Evolutionary conservation across 2,113 vertebrate species (phyloP).

Genomic region (Hippolais icterina): DNA sequence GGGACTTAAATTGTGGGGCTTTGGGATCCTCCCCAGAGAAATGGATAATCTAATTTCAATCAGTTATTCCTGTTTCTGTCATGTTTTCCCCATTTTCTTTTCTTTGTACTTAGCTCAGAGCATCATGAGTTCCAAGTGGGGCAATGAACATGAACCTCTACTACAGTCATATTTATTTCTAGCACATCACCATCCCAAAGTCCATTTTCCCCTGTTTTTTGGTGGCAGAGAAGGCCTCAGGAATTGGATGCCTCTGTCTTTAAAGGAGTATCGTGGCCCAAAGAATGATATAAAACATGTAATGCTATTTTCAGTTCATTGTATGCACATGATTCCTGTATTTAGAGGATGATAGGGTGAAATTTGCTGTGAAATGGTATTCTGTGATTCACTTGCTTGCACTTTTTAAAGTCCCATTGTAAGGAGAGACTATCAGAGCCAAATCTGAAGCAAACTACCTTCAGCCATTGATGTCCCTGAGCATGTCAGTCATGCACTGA

Average conservation of each 20-base stretch:
- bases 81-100: background rate
- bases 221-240: background rate
- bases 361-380: background rate
- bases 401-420: background rate
- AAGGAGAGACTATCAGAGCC: background rate
- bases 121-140: background rate
- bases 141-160: background rate
- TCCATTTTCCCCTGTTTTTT: background rate
- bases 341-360: background rate
- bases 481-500: constrained; percentile 20
- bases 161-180: background rate
- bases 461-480: background rate
- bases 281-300: background rate
- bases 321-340: background rate
- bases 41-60: background rate
- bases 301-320: background rate
- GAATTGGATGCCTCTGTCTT: background rate
- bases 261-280: background rate
- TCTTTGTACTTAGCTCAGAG: background rate
- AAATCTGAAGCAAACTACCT: constrained; percentile 12
- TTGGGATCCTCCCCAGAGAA: background rate
- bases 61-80: background rate
- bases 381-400: background rate
- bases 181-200: background rate
- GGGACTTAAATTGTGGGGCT: background rate